These are phyloP conservation scores for Agrilus planipennis DNA, from an alignment of 1,140 invertebrate genomes.

Conservation along the genomic window DNA sequence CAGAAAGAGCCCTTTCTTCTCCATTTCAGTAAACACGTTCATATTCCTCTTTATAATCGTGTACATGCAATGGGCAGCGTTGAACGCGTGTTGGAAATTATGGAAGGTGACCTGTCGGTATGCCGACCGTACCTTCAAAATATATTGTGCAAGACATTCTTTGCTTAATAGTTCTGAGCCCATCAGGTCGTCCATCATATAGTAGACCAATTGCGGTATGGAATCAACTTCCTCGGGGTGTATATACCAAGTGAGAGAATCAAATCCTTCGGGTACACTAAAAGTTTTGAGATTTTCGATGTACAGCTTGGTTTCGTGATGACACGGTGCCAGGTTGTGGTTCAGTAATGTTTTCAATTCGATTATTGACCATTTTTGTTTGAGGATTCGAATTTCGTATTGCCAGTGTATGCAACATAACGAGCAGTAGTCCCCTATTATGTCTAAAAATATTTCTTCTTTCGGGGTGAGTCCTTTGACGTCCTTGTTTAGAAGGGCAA, in stretches of 20 bases:
- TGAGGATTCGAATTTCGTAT: too few species aligned
- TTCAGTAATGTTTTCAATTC: too few species aligned
- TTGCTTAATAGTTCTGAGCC: constrained; percentile 28
- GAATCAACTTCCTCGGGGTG: constrained; percentile 31
- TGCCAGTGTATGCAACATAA: too few species aligned
- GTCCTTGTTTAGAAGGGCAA: too few species aligned
- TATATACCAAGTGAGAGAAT: constrained; percentile 38
- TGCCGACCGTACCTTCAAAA: constrained; percentile 33
- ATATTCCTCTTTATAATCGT: constrained; percentile 35
- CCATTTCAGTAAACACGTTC: constrained; percentile 34
- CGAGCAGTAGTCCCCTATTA: too few species aligned
- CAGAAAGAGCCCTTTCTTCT: constrained; percentile 36
- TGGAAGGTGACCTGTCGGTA: constrained; percentile 39
- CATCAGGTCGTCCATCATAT: constrained; percentile 36
- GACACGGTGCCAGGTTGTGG: constrained; percentile 16
- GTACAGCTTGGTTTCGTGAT: constrained; percentile 1
- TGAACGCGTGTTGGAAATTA: constrained; percentile 41
- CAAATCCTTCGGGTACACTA: constrained; percentile 32
- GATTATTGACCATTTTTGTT: too few species aligned
- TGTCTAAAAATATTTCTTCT: too few species aligned
- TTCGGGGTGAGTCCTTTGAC: too few species aligned
- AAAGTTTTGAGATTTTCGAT: constrained; percentile 1
- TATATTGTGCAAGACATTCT: constrained; percentile 27
- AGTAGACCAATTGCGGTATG: constrained; percentile 33
- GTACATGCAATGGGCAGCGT: constrained; percentile 39